Base-by-base conservation (phyloP, 2,113 vertebrate species). In the Cyprichromis sp. region DNA sequence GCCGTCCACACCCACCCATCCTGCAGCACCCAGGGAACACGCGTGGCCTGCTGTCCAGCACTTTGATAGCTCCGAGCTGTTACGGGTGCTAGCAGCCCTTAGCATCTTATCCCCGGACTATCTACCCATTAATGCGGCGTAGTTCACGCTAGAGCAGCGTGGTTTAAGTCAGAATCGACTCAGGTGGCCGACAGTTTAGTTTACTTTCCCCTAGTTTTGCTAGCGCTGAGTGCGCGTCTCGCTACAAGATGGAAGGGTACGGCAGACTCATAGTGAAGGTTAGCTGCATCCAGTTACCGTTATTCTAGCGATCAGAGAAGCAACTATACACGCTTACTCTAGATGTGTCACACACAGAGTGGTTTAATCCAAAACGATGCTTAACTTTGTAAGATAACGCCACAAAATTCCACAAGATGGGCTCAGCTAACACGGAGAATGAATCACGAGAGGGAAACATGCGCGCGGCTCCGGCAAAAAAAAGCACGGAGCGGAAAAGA, bases 1-100 rank as follows among this genome's bases (percentile, higher is more conserved):
- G 26, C 73, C 26, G 17, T 78, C 73, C 45, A 42, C 68, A 73
- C 8, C 68, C 14, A 73, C 42, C 71, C 71, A 31, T 76, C 71
- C 71, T 29, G 42, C 42, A 71, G n/a, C n/a, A 71, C 66, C 38
- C 38, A n/a, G 45, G 10, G 42, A 52, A 12, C 24, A 76, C 24
- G 71, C 38, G 13, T 71, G 66, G 66, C 66, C 66, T 71, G 38
- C 45, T 50, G 45, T 5, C 73, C 42, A 50, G 26, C 45, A 31
- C 10, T 78, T 50, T 50, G 45, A 50, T 50, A 78, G 6, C 45
- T 50, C 45, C 42, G 6, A 31, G 42, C 4, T 29, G 16, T 50
- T 19, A 50, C 24, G 24, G 14, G 14, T 78, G 71, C 26, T 78
- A 50, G 42, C 71, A 31, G 42, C 4, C 40, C 4, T 31, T 78